phyloP scores from a whole-genome alignment of 2,888 invertebrate species.

The Bellardia pandia region DNA sequence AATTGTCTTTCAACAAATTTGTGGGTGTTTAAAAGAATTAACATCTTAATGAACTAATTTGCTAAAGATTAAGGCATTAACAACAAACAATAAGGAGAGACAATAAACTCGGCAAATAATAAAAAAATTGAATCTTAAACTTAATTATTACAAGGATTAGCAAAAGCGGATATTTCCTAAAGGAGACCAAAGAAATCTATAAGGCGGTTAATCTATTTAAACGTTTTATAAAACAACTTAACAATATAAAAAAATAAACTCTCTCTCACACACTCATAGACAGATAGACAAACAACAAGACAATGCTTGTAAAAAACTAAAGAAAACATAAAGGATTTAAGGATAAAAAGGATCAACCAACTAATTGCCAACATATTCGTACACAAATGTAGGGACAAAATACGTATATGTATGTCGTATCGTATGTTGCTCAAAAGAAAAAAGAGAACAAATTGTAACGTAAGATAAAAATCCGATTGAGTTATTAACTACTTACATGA shows the following conservation, averaged over 20 bases:
- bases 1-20: conserved; percentile 72
- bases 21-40: conserved; percentile 84
- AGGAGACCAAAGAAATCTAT: conserved; percentile 75
- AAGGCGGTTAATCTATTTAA: conserved; percentile 85
- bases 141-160: conserved; percentile 58
- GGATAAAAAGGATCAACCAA: conserved; percentile 76
- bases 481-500: conserved; percentile 51
- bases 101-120: conserved; percentile 53
- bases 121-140: conserved; percentile 22
- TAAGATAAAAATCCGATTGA: conserved; percentile 70
- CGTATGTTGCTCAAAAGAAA: conserved; percentile 3
- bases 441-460: background rate
- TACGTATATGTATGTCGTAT: background rate
- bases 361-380: conserved; percentile 78
- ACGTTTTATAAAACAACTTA: conserved; percentile 77
- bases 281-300: background rate
- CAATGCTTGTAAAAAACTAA: conserved; percentile 31
- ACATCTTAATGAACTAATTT: conserved; percentile 85
- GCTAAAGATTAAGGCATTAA: conserved; percentile 81
- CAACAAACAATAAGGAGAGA: conserved; percentile 44
- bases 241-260: conserved; percentile 62
- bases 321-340: conserved; percentile 60
- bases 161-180: conserved; percentile 65
- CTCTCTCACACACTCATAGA: conserved; percentile 11
- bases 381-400: background rate